A percentile compares a stretch with the other conserved stretches of the same genome.
These are phyloP conservation scores for Muraenolepis orangiensis DNA, from an alignment of 2,797 vertebrate genomes.

Conservation along the genomic window DNA sequence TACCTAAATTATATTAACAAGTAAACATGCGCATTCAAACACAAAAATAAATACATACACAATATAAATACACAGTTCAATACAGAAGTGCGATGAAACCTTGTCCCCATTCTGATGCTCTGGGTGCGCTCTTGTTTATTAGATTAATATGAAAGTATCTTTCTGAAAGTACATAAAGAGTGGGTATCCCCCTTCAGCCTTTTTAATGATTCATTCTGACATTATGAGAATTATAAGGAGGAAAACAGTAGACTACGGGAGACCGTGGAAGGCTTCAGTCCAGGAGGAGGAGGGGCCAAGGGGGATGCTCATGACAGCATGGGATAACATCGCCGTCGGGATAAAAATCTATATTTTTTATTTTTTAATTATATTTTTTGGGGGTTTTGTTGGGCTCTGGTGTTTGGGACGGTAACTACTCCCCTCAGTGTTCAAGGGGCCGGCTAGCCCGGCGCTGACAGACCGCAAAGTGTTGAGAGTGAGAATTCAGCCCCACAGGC, in stretches of 20 bases:
- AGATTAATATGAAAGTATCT: not conserved
- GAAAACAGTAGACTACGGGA: not conserved
- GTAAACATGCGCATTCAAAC: not conserved
- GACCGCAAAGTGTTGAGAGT: slow-evolving; percentile 33
- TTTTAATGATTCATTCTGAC: not conserved
- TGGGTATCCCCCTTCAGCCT: slow-evolving; percentile 3
- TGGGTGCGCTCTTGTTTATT: not conserved
- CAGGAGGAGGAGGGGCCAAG: no score
- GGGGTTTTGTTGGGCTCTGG: no score
- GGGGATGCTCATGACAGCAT: not conserved
- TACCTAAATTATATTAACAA: no score
- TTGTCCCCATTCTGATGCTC: not conserved
- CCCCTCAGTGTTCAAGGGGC: not conserved
- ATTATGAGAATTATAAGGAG: not conserved
- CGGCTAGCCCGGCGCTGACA: slow-evolving; percentile 42
- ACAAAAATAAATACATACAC: not conserved
- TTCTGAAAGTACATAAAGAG: not conserved
- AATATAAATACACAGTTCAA: not conserved
- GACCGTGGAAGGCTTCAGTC: not conserved
- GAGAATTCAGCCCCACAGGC: slow-evolving; percentile 46
- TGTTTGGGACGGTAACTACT: not conserved
- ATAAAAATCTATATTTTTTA: not conserved
- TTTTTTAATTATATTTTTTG: no score
- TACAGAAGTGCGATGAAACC: not conserved
- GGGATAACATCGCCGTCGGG: not conserved